phyloP scores from a whole-genome alignment of 37 sponge, comb jelly and placozoan genomes.

The Mnemiopsis leidyi region DNA sequence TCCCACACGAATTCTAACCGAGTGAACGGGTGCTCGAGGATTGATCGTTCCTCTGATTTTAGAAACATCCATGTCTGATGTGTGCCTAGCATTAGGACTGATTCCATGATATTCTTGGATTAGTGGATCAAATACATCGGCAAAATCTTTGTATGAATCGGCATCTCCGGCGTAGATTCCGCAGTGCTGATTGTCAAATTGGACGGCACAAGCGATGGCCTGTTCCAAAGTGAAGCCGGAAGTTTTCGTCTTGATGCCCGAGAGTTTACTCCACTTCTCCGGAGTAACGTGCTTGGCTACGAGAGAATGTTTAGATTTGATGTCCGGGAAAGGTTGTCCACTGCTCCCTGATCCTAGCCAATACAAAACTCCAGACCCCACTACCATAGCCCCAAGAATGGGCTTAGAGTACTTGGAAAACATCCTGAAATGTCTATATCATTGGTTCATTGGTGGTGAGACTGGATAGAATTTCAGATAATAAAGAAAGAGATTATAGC shows the following conservation, averaged over 20 bases:
- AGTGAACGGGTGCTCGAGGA: conserved; percentile 70
- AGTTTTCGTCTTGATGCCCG: conserved; percentile 33
- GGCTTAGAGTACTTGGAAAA: neutral
- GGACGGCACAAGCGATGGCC: conserved; percentile 21
- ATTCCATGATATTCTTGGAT: conserved; percentile 76
- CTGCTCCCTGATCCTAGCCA: neutral
- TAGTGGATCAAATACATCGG: conserved; percentile 72
- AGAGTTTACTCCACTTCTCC: conserved; percentile 36
- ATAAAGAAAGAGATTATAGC: too few species aligned
- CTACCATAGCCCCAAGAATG: neutral
- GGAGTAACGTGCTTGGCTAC: conserved; percentile 24
- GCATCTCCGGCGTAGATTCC: conserved; percentile 79
- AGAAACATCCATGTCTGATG: conserved; percentile 75
- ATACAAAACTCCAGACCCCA: neutral
- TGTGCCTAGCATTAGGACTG: conserved; percentile 71
- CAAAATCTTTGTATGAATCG: conserved; percentile 80
- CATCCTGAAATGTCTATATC: neutral
- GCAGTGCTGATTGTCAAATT: conserved; percentile 62
- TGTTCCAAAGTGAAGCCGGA: conserved; percentile 10
- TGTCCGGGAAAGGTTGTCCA: conserved; percentile 8
- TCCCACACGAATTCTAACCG: conserved; percentile 74
- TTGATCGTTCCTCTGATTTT: conserved; percentile 68
- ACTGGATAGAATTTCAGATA: too few species aligned
- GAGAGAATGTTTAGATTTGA: conserved; percentile 15
- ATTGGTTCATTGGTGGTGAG: too few species aligned